Base-by-base conservation (phyloP, 2,113 vertebrate genomes). In the Labeo catla region DNA sequence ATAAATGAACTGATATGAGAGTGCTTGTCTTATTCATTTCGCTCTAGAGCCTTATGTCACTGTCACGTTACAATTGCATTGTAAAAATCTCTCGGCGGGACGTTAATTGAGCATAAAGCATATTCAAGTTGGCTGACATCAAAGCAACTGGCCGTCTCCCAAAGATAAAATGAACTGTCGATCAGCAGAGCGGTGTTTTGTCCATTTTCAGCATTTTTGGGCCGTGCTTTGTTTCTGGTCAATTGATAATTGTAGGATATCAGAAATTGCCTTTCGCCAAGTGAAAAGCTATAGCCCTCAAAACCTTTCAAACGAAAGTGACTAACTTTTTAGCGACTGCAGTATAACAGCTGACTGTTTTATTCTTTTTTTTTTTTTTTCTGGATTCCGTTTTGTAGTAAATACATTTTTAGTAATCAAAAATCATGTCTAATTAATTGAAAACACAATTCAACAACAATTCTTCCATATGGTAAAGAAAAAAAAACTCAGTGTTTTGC, bases 201-300 rank as follows among this genome's bases (percentile, higher is more conserved):
- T 50, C 79, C 81, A 89, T 89, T 79, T 85, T 84, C 85, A 83
- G 82, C 16, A 49, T 76, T 85, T 59, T 70, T 83, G 88, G 89
- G 81, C 88, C 72, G 12, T 83, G 52, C 80, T 78, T 86, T 86
- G 63, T 63, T 74, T 50, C 73, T 76, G 73, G 52, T 50, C 82
- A 78, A 83, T 73, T 83, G 79, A 83, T 86, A 73, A 88, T 73
- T 88, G 63, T 76, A 50, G 63, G 73, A 86, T 76, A 76, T 86
- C 43, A 80, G 61, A 70, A 73, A 85, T 81, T 76, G 78, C 28
- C 23, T 66, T 87, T 78, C 66, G 73, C 57, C 66, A 66, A 80
- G 10, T 77, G 4, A 45, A 72, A 21, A 36, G 28, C 65, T 68
- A 68, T 36, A n/a, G 79, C 52, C 79, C 85, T 61, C 77, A 78